Evolutionary conservation across 2,888 invertebrate genomes (phyloP).

Genomic region (Cotesia congregata): DNA sequence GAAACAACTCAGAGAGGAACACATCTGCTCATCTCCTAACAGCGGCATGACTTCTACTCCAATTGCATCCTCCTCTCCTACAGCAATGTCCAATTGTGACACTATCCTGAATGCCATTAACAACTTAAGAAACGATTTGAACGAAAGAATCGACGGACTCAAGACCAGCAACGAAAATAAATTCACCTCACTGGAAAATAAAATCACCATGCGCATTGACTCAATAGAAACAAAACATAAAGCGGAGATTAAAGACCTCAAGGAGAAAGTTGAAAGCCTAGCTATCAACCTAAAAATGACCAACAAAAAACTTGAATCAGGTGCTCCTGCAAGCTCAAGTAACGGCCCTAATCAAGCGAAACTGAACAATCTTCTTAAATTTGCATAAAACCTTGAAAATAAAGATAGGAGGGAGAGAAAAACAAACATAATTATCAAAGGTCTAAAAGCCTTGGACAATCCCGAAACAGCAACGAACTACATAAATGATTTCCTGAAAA

Average conservation of each 20-base stretch:
- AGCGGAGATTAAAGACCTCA: neutral
- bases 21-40: neutral
- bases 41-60: neutral
- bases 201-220: neutral
- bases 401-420: neutral
- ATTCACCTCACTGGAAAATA: neutral
- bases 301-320: neutral
- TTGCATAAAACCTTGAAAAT: neutral
- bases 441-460: neutral
- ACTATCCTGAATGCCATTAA: neutral
- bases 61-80: neutral
- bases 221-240: neutral
- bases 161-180: neutral
- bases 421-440: neutral
- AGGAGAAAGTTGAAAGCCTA: neutral
- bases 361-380: neutral
- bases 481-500: neutral
- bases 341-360: neutral
- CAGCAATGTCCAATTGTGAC: neutral
- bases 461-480: neutral
- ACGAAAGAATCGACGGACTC: neutral
- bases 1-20: neutral
- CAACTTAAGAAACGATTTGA: neutral
- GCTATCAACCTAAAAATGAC: neutral
- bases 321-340: neutral